These are phyloP conservation scores for Lepus americanus DNA, from an alignment of 2,113 vertebrate genomes.

Conservation along the genomic window DNA sequence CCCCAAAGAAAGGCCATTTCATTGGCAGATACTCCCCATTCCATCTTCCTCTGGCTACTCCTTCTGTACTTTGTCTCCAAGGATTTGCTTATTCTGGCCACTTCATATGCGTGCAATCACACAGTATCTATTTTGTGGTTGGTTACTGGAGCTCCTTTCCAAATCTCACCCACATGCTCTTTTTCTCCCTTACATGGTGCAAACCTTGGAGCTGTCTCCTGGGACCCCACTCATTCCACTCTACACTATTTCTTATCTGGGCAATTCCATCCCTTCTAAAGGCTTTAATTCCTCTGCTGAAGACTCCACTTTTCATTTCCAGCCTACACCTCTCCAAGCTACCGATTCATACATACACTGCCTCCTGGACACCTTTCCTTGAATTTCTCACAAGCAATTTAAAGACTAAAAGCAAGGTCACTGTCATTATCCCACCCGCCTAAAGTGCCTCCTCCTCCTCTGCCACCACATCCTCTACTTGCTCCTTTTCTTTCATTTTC, in stretches of 20 bases:
- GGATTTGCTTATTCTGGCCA: neutral
- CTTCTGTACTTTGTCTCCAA: neutral
- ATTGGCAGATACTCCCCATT: neutral
- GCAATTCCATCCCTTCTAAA: neutral
- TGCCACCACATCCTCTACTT: too few species aligned
- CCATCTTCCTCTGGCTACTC: neutral
- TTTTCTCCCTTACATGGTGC: rapidly evolving
- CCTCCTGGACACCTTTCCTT: neutral
- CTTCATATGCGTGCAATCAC: neutral
- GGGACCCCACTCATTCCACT: neutral
- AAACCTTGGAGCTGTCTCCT: neutral
- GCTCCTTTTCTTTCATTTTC: neutral
- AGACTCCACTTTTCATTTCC: neutral
- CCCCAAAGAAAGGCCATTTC: neutral
- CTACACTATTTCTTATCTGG: neutral
- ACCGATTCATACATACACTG: neutral
- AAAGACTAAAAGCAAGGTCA: neutral
- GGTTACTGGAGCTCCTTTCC: neutral
- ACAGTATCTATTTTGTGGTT: neutral
- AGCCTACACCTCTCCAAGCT: neutral
- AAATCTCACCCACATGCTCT: neutral
- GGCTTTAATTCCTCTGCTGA: neutral
- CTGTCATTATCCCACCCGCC: neutral
- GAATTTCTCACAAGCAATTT: neutral
- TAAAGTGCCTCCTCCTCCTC: neutral